phyloP scores from a whole-genome alignment of 2,113 vertebrate genomes.

The Catharus minimus region DNA sequence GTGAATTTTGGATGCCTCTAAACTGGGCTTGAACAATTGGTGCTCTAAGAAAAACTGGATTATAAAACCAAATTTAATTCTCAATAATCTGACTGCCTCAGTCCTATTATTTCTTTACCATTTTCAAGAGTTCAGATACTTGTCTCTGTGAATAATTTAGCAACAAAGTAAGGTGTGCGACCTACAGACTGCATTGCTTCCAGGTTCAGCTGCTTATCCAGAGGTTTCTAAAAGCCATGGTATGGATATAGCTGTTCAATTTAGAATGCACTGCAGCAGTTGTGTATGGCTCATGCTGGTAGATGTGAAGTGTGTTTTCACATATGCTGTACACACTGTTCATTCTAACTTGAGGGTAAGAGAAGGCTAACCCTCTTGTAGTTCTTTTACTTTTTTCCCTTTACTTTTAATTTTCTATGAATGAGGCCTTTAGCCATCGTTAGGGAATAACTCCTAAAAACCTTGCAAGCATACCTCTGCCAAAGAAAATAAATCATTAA shows the following conservation, averaged over 20 bases:
- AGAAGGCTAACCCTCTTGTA: not conserved
- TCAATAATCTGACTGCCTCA: not conserved
- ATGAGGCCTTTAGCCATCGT: not conserved
- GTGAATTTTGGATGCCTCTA: not conserved
- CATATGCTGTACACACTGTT: not conserved
- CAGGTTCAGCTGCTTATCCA: not conserved
- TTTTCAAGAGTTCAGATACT: not conserved
- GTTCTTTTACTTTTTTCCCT: not conserved
- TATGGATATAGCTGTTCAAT: not conserved
- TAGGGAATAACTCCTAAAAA: constrained; percentile 48
- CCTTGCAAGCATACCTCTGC: constrained; percentile 26
- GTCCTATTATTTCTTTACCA: not conserved
- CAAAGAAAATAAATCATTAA: constrained; percentile 72
- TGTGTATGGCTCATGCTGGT: not conserved
- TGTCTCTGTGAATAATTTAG: not conserved
- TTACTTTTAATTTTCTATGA: not conserved
- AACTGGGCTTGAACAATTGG: not conserved
- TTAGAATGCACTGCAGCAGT: not conserved
- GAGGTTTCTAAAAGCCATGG: not conserved
- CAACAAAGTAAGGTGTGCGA: not conserved
- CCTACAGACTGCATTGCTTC: not conserved
- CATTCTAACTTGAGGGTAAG: not conserved
- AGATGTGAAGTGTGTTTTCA: not conserved
- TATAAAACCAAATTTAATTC: not conserved
- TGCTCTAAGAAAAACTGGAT: not conserved